Evolutionary conservation across 2,113 vertebrate genomes (phyloP).

Genomic region (Oncorhynchus nerka): DNA sequence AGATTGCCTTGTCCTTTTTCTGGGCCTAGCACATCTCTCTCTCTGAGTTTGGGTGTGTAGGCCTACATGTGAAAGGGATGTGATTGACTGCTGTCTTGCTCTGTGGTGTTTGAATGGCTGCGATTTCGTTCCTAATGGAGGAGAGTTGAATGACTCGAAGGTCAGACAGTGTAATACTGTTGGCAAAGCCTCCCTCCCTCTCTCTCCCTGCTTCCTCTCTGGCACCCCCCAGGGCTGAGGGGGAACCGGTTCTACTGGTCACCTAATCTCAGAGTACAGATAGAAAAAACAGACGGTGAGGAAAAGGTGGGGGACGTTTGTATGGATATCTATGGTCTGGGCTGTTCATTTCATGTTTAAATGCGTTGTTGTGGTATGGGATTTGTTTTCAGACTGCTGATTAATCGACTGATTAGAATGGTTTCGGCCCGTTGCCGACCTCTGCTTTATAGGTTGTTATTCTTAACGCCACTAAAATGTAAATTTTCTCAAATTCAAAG

Average conservation of each 20-base stretch:
- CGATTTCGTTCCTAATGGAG: too few species aligned
- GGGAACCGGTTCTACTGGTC: neutral
- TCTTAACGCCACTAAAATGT: too few species aligned
- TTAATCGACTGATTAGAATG: neutral
- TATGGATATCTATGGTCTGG: neutral
- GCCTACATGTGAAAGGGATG: too few species aligned
- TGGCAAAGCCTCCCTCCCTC: too few species aligned
- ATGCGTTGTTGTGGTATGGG: neutral
- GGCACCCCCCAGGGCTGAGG: neutral
- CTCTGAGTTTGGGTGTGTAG: too few species aligned
- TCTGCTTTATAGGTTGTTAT: too few species aligned
- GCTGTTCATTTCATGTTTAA: neutral
- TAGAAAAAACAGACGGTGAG: neutral
- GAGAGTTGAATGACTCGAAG: neutral
- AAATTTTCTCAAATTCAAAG: too few species aligned
- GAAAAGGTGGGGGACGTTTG: neutral
- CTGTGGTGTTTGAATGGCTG: too few species aligned
- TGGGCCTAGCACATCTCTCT: too few species aligned
- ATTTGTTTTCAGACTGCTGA: neutral
- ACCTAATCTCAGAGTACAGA: neutral
- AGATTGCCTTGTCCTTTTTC: too few species aligned
- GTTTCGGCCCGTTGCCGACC: too few species aligned
- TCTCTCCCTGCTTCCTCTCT: neutral
- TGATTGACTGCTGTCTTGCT: too few species aligned
- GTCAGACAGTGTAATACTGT: neutral